Evolutionary conservation across 2,113 vertebrate species (phyloP).

Genomic region (Chunga burmeisteri): DNA sequence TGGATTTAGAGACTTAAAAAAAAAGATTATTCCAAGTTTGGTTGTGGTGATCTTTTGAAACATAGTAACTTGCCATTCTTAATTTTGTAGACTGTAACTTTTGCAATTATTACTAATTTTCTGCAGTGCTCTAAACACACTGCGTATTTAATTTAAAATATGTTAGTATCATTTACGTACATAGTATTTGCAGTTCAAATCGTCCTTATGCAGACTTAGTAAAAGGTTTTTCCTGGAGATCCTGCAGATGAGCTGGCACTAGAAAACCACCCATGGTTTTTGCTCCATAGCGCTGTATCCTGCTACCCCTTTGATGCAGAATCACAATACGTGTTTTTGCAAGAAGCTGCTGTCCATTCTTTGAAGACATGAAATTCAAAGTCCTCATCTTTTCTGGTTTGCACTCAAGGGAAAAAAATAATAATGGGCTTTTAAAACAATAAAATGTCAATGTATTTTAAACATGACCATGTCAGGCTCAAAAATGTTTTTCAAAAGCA

Average conservation of each 20-base stretch:
- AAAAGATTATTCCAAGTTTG: neutral
- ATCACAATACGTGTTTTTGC: neutral
- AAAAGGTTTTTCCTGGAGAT: neutral
- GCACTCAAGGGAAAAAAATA: neutral
- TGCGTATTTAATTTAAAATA: conserved; percentile 21
- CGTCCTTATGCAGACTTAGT: conserved; percentile 18
- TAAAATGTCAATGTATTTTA: conserved; percentile 52
- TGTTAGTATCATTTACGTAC: neutral
- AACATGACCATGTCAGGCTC: conserved; percentile 46
- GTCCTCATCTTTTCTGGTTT: conserved; percentile 56
- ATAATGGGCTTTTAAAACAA: conserved; percentile 31
- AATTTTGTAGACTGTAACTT: conserved; percentile 58
- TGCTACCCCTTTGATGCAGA: neutral
- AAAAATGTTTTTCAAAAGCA: conserved; percentile 66
- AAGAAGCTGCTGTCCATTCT: conserved; percentile 51
- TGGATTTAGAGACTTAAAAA: neutral
- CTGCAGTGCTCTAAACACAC: conserved; percentile 26
- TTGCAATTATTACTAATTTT: conserved; percentile 60
- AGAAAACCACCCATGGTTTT: neutral
- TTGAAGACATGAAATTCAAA: conserved; percentile 54
- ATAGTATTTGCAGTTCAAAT: neutral
- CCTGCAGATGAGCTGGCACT: neutral
- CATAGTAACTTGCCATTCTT: conserved; percentile 43
- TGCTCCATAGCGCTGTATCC: neutral
- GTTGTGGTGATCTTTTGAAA: conserved; percentile 30